Conservation (phyloP, 53 echinoderm and acorn worm genomes). For the Mesocentrotus franciscanus region DNA sequence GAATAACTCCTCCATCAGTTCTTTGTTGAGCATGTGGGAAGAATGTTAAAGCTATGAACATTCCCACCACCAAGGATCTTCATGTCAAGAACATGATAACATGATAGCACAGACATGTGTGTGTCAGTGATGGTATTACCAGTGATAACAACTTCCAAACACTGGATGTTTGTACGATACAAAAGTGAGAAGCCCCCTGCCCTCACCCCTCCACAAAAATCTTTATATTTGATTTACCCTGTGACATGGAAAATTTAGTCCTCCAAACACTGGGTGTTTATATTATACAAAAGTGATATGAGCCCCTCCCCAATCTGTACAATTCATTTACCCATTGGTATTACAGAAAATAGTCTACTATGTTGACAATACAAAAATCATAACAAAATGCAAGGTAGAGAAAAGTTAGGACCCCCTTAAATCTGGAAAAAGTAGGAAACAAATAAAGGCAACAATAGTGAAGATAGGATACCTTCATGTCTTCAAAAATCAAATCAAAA, state of each 20-base stretch:
- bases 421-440: not conserved
- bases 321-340: too few species aligned
- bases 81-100: constrained; percentile 36
- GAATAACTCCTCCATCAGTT: constrained; percentile 23
- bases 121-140: constrained; percentile 10
- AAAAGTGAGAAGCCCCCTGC: not conserved
- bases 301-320: too few species aligned
- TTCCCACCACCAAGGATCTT: constrained; percentile 25
- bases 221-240: too few species aligned
- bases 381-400: not conserved
- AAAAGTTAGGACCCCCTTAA: not conserved
- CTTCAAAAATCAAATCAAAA: not conserved
- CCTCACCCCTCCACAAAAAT: not conserved
- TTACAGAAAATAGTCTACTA: too few species aligned
- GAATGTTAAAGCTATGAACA: not conserved
- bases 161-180: constrained; percentile 13
- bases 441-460: not conserved
- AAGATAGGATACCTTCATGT: not conserved
- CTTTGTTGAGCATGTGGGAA: not conserved
- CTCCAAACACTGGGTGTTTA: too few species aligned
- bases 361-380: too few species aligned
- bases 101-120: not conserved
- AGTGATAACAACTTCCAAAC: constrained; percentile 36
- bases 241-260: too few species aligned
- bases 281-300: too few species aligned